phyloP scores from a whole-genome alignment of 2,888 invertebrate genomes.

The Dastarcus helophoroides region DNA sequence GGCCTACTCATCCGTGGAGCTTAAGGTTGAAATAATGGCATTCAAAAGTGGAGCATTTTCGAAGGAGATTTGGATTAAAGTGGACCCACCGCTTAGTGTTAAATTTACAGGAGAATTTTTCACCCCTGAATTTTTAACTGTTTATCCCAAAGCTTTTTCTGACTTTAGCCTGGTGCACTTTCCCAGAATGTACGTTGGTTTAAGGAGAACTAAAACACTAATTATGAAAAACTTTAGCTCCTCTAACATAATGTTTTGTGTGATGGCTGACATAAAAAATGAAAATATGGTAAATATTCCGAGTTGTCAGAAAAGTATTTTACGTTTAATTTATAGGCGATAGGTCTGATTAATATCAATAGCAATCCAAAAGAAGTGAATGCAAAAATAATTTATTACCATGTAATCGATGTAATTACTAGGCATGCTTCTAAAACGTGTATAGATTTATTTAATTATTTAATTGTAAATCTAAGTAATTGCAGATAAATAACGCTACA shows the following conservation, averaged over 20 bases:
- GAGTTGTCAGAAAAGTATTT: too few relatives aligned
- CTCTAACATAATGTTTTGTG: slow-evolving; percentile 31
- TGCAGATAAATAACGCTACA: too few relatives aligned
- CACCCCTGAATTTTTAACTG: slow-evolving; percentile 28
- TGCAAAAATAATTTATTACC: too few relatives aligned
- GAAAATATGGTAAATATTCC: slow-evolving; percentile 25
- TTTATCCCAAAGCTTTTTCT: slow-evolving; percentile 31
- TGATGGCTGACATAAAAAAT: slow-evolving; percentile 28
- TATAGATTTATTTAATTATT: too few relatives aligned
- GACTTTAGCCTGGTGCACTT: slow-evolving; percentile 37
- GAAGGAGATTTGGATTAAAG: slow-evolving; percentile 39
- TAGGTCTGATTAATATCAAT: too few relatives aligned
- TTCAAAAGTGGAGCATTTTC: slow-evolving; percentile 28
- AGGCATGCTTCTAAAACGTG: too few relatives aligned
- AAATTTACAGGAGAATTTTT: slow-evolving; percentile 28
- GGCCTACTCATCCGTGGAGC: slow-evolving; percentile 18
- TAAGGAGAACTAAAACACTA: slow-evolving; percentile 28
- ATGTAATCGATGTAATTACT: too few relatives aligned
- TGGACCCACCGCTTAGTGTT: slow-evolving; percentile 27
- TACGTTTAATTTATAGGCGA: too few relatives aligned
- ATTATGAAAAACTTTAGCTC: slow-evolving; percentile 37
- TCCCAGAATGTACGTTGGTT: slow-evolving; percentile 32
- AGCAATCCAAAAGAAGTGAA: too few relatives aligned
- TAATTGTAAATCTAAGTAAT: too few relatives aligned
- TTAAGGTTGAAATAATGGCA: slow-evolving; percentile 33